Evolutionary conservation across 2,797 vertebrate genomes (phyloP).

Genomic region (Gadopsis bispinosus): DNA sequence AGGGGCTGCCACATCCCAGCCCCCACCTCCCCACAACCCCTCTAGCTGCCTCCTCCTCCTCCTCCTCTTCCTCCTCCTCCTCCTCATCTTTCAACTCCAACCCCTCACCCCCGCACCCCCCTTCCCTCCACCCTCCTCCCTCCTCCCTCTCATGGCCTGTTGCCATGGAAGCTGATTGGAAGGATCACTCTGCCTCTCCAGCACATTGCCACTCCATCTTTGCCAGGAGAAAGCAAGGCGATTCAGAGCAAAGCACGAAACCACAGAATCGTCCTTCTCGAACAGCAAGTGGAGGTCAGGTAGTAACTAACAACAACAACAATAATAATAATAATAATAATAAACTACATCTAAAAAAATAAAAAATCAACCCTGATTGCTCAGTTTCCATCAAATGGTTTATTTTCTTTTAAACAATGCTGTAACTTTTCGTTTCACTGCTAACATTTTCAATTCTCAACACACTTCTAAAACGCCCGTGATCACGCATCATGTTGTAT

Average conservation of each 20-base stretch:
- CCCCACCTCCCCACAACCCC: conserved; percentile 68
- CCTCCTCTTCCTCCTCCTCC: too few relatives aligned
- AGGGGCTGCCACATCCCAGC: conserved; percentile 67
- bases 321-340: background rate
- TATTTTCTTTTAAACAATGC: background rate
- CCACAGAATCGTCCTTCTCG: conserved; percentile 10
- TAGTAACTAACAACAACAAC: background rate
- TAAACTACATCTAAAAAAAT: background rate
- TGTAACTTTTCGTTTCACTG: background rate
- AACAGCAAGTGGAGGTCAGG: background rate
- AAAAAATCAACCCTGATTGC: too few relatives aligned
- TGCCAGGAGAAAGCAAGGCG: conserved; percentile 55
- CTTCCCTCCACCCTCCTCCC: background rate
- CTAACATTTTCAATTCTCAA: background rate
- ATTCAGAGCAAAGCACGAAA: conserved; percentile 39
- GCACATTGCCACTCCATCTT: conserved; percentile 62
- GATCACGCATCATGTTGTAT: too few relatives aligned
- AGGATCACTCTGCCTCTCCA: conserved; percentile 68
- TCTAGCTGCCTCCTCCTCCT: conserved; percentile 61
- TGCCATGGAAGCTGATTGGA: conserved; percentile 84
- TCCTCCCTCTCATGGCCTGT: conserved; percentile 63
- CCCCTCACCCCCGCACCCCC: background rate
- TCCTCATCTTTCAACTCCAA: background rate
- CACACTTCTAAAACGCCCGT: background rate
- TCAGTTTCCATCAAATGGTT: background rate